Conservation (phyloP, 1,140 invertebrate genomes). For the Cherax quadricarinatus region DNA sequence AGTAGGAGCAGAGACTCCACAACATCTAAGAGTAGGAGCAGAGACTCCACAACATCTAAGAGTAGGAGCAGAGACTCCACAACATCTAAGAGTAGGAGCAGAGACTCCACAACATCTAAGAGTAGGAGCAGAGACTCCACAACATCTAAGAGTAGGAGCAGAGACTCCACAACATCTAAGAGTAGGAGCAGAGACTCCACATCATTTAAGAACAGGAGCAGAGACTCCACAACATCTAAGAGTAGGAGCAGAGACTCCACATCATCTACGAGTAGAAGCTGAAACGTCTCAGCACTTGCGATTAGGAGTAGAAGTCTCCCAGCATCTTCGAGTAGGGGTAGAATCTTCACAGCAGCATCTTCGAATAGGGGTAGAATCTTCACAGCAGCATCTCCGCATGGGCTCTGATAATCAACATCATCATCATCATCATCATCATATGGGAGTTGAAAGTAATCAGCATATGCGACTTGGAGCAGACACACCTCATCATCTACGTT, state of each 20-base stretch:
- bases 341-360: constrained; percentile 41
- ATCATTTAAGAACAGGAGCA: constrained; percentile 26
- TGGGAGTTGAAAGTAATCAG: constrained; percentile 30
- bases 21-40: constrained; percentile 34
- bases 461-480: constrained; percentile 55
- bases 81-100: constrained; percentile 29
- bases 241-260: constrained; percentile 10
- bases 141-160: constrained; percentile 36
- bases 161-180: constrained; percentile 50
- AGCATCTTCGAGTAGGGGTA: constrained; percentile 26
- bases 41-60: constrained; percentile 8
- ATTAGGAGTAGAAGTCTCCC: constrained; percentile 17
- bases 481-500: constrained; percentile 53
- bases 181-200: constrained; percentile 43
- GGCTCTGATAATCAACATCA: constrained; percentile 15
- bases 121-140: constrained; percentile 42
- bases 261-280: constrained; percentile 33
- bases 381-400: constrained; percentile 36
- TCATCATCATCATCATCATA: constrained; percentile 46
- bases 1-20: constrained; percentile 5
- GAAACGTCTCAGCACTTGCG: constrained; percentile 37
- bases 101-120: constrained; percentile 32
- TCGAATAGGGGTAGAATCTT: constrained; percentile 4
- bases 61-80: constrained; percentile 31
- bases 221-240: constrained; percentile 44